Evolutionary conservation across 2,113 vertebrate genomes (phyloP), one percentile per base, ranked within the genome.

Genomic region (Aleadryas rufinucha): DNA sequence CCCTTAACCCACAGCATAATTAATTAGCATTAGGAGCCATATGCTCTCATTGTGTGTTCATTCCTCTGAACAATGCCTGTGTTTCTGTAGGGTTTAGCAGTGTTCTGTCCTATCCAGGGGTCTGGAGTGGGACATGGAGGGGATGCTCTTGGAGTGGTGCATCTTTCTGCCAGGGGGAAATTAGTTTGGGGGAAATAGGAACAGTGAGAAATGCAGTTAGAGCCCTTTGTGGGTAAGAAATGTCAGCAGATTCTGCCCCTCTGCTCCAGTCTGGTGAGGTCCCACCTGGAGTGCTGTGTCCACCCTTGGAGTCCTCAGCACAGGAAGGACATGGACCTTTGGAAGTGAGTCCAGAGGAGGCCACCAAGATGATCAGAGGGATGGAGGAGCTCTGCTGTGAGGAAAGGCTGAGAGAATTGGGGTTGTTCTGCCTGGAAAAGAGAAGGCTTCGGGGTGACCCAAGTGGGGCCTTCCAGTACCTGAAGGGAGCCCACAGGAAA

Each of bases 21-120:
- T 97, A 93, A 93, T 90, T 96, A 88, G 85, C 54, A 92, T 77
- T 84, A 80, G 86, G 35, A 88, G 42, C 84, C 93, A 87, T 91
- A 89, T 80, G 87, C 54, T 93, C 0, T 0, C 11, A 3, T 56
- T 50, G 35, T 85, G 81, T 6, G 0, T 42, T 72, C 74, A 84
- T 28, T 35, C 7, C 33, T 87, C 53, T 61, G 92, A 85, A 86
- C 66, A 77, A 49, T 0, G 22, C 37, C 42, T 23, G 0, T 49
- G 21, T 4, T 84, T 68, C 56, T 64, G 44, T 45, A 53, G 65
- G 60, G 30, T 9, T 81, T 64, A 41, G 20, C 37, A 84, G 13
- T 1, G 3, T 11, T 70, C 19, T 68, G 3, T 35, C 15, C 9
- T 23, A 6, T 13, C 24, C 60, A 31, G 35, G 28, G 27, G 6